Percentiles rank a stretch among this genome's conserved stretches.
These are phyloP conservation scores for Pseudomyrmex gracilis DNA, from an alignment of 1,140 invertebrate species.

Conservation along the genomic window DNA sequence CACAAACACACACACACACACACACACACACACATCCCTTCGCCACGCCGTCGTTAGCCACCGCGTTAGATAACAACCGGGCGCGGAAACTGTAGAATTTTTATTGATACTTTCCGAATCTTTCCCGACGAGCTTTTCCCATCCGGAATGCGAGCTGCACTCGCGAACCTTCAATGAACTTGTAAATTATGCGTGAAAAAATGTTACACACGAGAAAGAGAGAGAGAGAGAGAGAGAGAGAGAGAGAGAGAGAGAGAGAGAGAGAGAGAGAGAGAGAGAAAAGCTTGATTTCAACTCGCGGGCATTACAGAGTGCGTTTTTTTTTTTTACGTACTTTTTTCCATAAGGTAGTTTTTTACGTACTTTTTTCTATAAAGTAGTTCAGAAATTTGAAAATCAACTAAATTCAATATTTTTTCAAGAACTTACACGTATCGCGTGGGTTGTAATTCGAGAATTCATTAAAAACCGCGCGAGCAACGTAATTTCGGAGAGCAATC, in stretches of 20 bases:
- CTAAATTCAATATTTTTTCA: neutral
- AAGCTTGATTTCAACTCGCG: too few species aligned
- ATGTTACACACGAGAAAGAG: too few species aligned
- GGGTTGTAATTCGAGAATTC: neutral
- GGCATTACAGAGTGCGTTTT: too few species aligned
- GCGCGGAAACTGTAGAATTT: constrained; percentile 44
- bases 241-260: too few species aligned
- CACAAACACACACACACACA: constrained; percentile 38
- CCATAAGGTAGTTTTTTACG: too few species aligned
- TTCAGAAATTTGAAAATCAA: neutral
- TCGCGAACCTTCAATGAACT: too few species aligned
- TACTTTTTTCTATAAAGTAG: too few species aligned
- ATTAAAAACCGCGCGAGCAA: neutral
- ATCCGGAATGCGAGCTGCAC: neutral
- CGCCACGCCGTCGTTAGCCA: constrained; percentile 26
- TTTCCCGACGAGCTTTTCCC: neutral
- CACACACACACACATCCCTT: constrained; percentile 44
- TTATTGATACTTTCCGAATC: constrained; percentile 27
- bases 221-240: too few species aligned
- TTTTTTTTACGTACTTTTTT: too few species aligned
- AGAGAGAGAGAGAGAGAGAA: too few species aligned
- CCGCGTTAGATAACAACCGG: constrained; percentile 45
- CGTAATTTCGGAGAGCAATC: neutral
- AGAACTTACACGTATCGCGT: neutral
- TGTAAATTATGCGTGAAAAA: too few species aligned